A percentile compares a stretch with the other conserved stretches of the same genome.
phyloP scores from a whole-genome alignment of 1,140 invertebrate species.

The Sesamia nonagrioides region DNA sequence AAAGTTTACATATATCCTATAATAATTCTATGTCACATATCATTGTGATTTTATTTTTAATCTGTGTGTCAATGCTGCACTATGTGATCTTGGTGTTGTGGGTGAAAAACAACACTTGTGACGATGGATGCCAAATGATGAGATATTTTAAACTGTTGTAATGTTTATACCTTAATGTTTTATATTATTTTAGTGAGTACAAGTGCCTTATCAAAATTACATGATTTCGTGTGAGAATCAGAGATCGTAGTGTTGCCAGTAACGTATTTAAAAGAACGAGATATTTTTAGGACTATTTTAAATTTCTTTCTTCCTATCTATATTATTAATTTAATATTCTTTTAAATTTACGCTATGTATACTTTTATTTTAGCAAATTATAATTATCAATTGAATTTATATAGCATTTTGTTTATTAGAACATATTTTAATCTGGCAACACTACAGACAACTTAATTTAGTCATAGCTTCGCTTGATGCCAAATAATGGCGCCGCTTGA shows the following conservation, averaged over 20 bases:
- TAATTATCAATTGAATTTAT: no score
- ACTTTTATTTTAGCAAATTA: no score
- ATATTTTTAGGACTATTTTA: not conserved
- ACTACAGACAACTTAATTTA: constrained; percentile 37
- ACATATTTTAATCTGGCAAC: constrained; percentile 40
- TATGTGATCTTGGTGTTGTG: constrained; percentile 65
- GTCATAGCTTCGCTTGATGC: constrained; percentile 51
- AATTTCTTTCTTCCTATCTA: not conserved
- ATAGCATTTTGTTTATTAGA: no score
- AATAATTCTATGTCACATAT: constrained; percentile 43
- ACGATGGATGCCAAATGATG: constrained; percentile 67
- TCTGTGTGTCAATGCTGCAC: constrained; percentile 41
- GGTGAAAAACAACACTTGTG: constrained; percentile 57
- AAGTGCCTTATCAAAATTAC: constrained; percentile 50
- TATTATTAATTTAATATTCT: not conserved
- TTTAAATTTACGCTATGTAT: not conserved
- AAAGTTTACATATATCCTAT: not conserved
- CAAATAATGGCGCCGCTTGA: constrained; percentile 35
- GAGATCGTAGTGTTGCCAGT: constrained; percentile 36
- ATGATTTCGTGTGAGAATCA: constrained; percentile 26
- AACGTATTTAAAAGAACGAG: not conserved
- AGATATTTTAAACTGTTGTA: constrained; percentile 59
- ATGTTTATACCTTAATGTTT: constrained; percentile 49
- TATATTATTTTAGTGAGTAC: constrained; percentile 52
- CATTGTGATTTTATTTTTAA: constrained; percentile 43